These are phyloP conservation scores for Heliocidaris erythrogramma DNA, from an alignment of 35 echinoderm and acorn worm species.

Conservation along the genomic window DNA sequence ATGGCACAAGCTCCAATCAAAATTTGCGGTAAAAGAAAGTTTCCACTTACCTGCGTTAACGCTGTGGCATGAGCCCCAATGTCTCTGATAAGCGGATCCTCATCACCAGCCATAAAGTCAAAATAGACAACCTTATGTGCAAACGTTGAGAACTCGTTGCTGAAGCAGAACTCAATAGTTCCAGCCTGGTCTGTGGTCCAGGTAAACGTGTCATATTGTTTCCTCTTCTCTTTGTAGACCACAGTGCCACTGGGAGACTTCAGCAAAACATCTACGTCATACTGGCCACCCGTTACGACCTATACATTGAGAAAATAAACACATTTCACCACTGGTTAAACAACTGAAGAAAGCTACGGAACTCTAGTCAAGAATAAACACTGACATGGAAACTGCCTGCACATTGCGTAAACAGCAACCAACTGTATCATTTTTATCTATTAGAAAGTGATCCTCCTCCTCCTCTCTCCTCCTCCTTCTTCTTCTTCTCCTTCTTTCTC, in stretches of 20 bases:
- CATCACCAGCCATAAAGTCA: conserved; percentile 95
- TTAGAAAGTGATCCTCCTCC: no score
- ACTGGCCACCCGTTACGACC: conserved; percentile 97
- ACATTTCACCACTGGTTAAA: background rate
- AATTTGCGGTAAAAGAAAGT: no score
- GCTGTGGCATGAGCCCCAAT: conserved; percentile 90
- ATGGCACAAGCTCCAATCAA: background rate
- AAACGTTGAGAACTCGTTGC: conserved; percentile 99
- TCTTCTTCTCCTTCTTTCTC: no score
- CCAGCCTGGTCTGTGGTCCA: conserved; percentile 72
- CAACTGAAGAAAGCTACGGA: background rate
- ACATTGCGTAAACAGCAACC: no score
- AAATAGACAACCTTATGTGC: conserved; percentile 98
- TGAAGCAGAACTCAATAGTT: conserved; percentile 96
- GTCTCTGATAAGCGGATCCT: conserved; percentile 71
- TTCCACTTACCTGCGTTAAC: conserved; percentile 81
- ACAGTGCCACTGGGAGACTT: conserved; percentile 57
- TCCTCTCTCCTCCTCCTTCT: no score
- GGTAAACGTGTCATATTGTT: conserved; percentile 93
- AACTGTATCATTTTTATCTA: no score
- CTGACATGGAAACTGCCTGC: no score
- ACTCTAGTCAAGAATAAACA: background rate
- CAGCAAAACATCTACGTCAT: conserved; percentile 82
- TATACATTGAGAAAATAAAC: conserved; percentile 39
- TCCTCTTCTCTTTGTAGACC: conserved; percentile 91